Evolutionary conservation across 1,140 invertebrate genomes (phyloP), one percentile per base, ranked within the genome.

Genomic region (Diachasmimorpha longicaudata): DNA sequence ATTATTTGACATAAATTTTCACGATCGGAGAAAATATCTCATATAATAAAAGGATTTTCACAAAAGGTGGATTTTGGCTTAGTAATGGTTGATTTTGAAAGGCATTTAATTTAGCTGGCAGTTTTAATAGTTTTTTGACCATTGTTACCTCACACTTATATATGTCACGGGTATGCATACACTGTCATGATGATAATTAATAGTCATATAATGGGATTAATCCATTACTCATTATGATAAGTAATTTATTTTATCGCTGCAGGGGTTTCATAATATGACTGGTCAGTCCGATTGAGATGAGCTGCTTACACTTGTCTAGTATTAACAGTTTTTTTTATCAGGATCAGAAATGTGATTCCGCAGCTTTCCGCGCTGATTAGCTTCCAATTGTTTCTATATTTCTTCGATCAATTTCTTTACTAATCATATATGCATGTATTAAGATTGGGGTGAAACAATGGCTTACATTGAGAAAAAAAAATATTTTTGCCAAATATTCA

Each of bases 201-300:
- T 48, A 6, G 44, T 25, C 6, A 25, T 25, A 23, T 52, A 52
- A 46, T 71, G 42, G 52, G 70, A 71, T 71, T 16, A 52, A 46
- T 71, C 70, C 70, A 71, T 71, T 71, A 71, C 42, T 46, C 44
- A n/a, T 16, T 16, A 10, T 11, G n/a, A 19, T 44, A 52, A 36
- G 1, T 66, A 9, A 4, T 31, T 36, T 66, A 66, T 66, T 36
- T 66, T 37, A 31, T 19, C 46, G 8, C 11, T 71, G 11, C 23
- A 9, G 16, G 42, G 16, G 70, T 16, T 71, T 52, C 21, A 71
- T 52, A 71, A 1, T 13, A 31, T 11, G 44, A 48, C 23, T 71
- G 25, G 42, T 52, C 14, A 19, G 36, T 70, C 68, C 36, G 5
- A 31, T 19, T 52, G 16, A 16, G 8, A 70, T 37, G 16, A 19